Base-by-base conservation (phyloP, 2,888 invertebrate species). In the Aethes cnicana region DNA sequence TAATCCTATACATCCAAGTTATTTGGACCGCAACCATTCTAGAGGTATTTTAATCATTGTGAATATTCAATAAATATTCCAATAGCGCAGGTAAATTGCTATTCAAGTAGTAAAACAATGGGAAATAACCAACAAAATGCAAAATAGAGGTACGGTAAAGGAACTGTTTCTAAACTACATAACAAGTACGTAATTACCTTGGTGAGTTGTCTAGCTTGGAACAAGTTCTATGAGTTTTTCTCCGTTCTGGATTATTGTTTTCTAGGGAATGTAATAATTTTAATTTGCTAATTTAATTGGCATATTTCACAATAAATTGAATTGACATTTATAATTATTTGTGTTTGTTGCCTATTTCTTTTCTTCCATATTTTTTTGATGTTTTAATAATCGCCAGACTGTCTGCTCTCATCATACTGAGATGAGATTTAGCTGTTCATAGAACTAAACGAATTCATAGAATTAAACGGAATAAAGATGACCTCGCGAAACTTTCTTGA, bases 131-230 rank as follows among this genome's bases (percentile, higher is more conserved):
- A 30, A 37, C 37, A 18, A 25, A 44, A 50, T 35, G 25, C 42
- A 35, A 49, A 36, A n/a, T n/a, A 50, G 37, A 26, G 36, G 50
- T 36, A 44, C 30, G 50, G 44, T 43, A 44, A 50, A 43, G 43
- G 50, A 23, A 50, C 50, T 18, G 43, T 35, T 36, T 49, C 43
- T 37, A 44, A 50, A 50, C 43, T 50, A 44, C 50, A 50, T 44
- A 50, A 50, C 43, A 44, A n/a, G n/a, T n/a, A n/a, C 36, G 50
- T 44, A 50, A 50, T 50, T 50, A 50, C 43, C 50, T 50, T 30
- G 30, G 30, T 30, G 43, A 44, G 50, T 50, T 50, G 44, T 50
- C 33, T 41, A 26, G 49, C 26, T 17, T 21, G 17, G 26, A 42
- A 41, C 25, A 46, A 12, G 20, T 17, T 20, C n/a, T n/a, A n/a